Conservation (phyloP, 2,888 invertebrate species). For the Prostheceraeus crozeri region DNA sequence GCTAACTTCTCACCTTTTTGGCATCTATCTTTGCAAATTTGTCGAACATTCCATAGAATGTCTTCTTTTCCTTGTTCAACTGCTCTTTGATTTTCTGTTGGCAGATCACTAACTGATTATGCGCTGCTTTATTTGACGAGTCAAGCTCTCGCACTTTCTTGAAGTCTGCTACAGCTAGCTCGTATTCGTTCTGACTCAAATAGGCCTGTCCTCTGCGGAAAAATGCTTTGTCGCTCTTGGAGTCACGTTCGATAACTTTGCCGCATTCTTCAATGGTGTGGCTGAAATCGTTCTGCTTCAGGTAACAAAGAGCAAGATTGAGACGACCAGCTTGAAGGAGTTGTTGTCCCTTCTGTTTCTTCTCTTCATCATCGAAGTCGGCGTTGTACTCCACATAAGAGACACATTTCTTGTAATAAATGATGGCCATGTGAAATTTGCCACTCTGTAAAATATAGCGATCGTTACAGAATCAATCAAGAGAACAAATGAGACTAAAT, state of each 20-base stretch:
- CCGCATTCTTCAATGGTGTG: constrained; percentile 70
- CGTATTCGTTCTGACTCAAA: neutral
- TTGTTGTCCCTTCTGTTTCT: constrained; percentile 51
- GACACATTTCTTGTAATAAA: constrained; percentile 74
- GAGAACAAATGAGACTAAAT: too few species aligned
- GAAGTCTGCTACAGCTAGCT: constrained; percentile 11
- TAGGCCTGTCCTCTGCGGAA: constrained; percentile 71
- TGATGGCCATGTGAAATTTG: constrained; percentile 63
- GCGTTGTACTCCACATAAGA: constrained; percentile 63
- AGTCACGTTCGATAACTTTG: constrained; percentile 68
- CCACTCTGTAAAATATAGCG: constrained; percentile 61
- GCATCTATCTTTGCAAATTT: too few species aligned
- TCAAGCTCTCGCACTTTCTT: constrained; percentile 5
- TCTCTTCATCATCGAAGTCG: constrained; percentile 49
- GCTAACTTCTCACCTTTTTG: too few species aligned
- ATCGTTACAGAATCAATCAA: constrained; percentile 91
- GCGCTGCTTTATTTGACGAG: constrained; percentile 64
- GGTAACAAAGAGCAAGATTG: constrained; percentile 69
- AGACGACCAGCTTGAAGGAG: constrained; percentile 65
- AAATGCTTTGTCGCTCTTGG: constrained; percentile 74
- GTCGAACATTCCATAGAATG: too few species aligned
- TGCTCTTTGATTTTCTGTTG: too few species aligned
- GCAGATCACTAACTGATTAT: too few species aligned
- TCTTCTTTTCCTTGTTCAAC: too few species aligned
- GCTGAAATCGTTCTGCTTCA: constrained; percentile 68